A percentile compares a stretch with the other conserved stretches of the same genome.
Evolutionary conservation across 2,888 invertebrate species (phyloP).

Genomic region (Megaustenia siamemsis): DNA sequence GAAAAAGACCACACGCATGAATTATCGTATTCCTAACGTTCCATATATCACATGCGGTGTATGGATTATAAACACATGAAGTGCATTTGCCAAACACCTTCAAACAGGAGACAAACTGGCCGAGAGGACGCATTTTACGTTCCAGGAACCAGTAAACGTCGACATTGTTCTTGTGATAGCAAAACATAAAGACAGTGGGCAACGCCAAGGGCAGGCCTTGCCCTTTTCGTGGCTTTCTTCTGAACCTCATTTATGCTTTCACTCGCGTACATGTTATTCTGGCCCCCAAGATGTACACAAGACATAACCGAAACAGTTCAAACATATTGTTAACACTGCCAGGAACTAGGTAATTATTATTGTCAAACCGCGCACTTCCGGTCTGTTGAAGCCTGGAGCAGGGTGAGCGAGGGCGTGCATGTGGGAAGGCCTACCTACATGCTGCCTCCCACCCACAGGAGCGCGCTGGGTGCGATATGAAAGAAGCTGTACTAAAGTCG

Average conservation of each 20-base stretch:
- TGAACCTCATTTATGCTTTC: slow-evolving; percentile 8
- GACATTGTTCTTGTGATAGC: slow-evolving; percentile 28
- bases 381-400: slow-evolving; percentile 1
- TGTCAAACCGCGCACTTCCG: slow-evolving; percentile 41
- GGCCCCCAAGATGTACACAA: slow-evolving; percentile 18
- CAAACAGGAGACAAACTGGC: slow-evolving; percentile 7
- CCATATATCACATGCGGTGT: not conserved
- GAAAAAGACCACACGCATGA: slow-evolving; percentile 4
- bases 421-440: slow-evolving; percentile 27
- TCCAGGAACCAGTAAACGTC: slow-evolving; percentile 10
- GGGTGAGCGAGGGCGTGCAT: slow-evolving; percentile 33
- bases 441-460: not conserved
- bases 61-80: not conserved
- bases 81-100: not conserved
- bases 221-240: slow-evolving; percentile 32
- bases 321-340: slow-evolving; percentile 33
- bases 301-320: slow-evolving; percentile 11
- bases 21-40: not conserved
- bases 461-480: slow-evolving; percentile 12
- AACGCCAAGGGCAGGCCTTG: slow-evolving; percentile 36
- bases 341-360: slow-evolving; percentile 36
- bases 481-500: slow-evolving; percentile 6
- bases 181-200: slow-evolving; percentile 32
- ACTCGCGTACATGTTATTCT: not conserved
- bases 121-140: not conserved